Conservation (phyloP, 2,797 vertebrate genomes). For the Urosaurus nigricauda region DNA sequence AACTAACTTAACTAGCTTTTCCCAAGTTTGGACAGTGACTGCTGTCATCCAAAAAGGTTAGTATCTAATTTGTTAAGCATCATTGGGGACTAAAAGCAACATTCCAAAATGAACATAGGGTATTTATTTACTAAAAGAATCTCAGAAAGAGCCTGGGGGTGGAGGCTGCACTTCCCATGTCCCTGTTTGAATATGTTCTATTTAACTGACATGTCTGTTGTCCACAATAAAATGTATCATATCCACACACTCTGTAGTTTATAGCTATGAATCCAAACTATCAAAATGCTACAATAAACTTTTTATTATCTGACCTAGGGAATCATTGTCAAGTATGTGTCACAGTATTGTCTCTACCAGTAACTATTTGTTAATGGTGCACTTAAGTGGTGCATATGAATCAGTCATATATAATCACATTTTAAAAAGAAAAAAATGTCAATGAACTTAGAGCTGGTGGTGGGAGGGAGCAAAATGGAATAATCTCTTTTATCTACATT, state of each 20-base stretch:
- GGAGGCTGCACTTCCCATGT: no score
- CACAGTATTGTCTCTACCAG: constrained; percentile 51
- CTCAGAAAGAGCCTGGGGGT: no score
- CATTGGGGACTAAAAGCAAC: no score
- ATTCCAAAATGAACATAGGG: no score
- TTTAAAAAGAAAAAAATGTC: constrained; percentile 46
- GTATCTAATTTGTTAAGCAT: no score
- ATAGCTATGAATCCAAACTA: constrained; percentile 52
- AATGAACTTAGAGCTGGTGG: constrained; percentile 68
- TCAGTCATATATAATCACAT: no score
- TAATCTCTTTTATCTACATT: constrained; percentile 47
- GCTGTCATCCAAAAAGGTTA: no score
- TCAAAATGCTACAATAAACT: constrained; percentile 55
- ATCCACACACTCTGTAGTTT: constrained; percentile 34
- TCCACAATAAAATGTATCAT: constrained; percentile 30
- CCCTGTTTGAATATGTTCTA: not conserved
- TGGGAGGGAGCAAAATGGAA: constrained; percentile 60
- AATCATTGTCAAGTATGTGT: constrained; percentile 44
- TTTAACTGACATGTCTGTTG: not conserved
- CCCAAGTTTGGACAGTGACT: no score
- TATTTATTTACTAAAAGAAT: no score
- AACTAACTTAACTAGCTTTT: no score
- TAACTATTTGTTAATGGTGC: constrained; percentile 55
- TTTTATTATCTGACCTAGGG: constrained; percentile 63
- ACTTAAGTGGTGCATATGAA: constrained; percentile 50